A percentile compares a stretch with the other conserved stretches of the same genome.
Conservation (phyloP, 2,113 vertebrate genomes). For the Anhinga anhinga region DNA sequence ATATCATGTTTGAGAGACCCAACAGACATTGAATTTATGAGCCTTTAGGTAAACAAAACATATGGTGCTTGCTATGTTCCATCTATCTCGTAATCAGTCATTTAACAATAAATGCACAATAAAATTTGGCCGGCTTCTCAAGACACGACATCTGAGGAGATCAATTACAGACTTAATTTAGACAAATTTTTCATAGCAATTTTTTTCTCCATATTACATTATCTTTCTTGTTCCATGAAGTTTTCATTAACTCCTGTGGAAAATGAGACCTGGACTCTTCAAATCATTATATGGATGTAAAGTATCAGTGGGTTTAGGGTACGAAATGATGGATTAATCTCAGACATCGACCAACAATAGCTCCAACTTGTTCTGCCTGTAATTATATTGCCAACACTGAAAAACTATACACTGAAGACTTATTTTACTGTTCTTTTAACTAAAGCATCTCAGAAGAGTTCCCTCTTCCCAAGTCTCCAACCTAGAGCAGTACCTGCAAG, state of each 20-base stretch:
- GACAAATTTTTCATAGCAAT: background rate
- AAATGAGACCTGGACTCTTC: background rate
- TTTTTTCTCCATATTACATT: background rate
- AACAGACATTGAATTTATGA: slow-evolving; percentile 30
- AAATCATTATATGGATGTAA: background rate
- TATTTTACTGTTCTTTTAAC: background rate
- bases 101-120: slow-evolving; percentile 6
- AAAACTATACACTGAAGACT: background rate
- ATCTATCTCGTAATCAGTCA: slow-evolving; percentile 47
- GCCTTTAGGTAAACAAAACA: slow-evolving; percentile 46
- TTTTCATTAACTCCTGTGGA: background rate
- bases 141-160: background rate
- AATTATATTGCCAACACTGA: background rate
- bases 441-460: background rate
- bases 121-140: slow-evolving; percentile 12
- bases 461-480: background rate
- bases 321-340: background rate
- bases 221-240: background rate
- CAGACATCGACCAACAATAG: background rate
- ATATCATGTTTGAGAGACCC: slow-evolving; percentile 27
- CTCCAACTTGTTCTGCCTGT: background rate
- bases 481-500: background rate
- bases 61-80: slow-evolving; percentile 35
- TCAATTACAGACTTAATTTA: slow-evolving; percentile 43
- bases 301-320: background rate